Percentiles rank a stretch among this genome's conserved stretches.
Evolutionary conservation across 2,888 invertebrate species (phyloP).

Genomic region (Glyphotaelius pellucidus): DNA sequence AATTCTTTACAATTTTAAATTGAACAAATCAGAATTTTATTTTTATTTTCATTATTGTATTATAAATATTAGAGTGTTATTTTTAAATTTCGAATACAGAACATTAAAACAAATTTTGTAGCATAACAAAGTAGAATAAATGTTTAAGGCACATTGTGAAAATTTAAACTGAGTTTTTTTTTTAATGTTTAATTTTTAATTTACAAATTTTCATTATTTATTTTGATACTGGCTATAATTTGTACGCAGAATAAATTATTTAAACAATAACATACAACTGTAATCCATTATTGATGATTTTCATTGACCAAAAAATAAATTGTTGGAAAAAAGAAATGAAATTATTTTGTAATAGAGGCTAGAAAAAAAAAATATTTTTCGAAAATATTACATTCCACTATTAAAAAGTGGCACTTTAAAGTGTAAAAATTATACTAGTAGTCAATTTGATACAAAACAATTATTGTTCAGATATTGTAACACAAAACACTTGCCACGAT

Average conservation of each 20-base stretch:
- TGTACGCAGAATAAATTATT: conserved; percentile 21
- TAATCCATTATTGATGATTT: not conserved
- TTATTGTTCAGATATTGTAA: too few relatives aligned
- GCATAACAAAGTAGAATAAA: not conserved
- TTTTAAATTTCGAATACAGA: too few relatives aligned
- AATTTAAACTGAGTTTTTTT: not conserved
- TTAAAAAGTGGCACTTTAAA: not conserved
- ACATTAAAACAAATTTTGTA: not conserved
- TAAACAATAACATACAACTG: not conserved
- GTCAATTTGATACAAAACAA: too few relatives aligned
- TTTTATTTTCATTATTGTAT: not conserved
- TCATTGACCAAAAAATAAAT: not conserved
- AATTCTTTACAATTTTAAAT: too few relatives aligned
- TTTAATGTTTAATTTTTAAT: not conserved
- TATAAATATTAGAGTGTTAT: not conserved
- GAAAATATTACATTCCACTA: not conserved
- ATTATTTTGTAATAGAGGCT: not conserved
- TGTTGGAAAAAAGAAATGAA: not conserved
- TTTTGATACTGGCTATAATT: conserved; percentile 15
- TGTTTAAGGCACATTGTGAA: not conserved
- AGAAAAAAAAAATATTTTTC: not conserved
- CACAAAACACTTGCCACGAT: not conserved
- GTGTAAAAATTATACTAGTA: not conserved
- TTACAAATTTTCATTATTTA: not conserved
- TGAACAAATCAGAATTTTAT: too few relatives aligned